Conservation (phyloP, 2,888 invertebrate species). For the Drosophila helvetica region DNA sequence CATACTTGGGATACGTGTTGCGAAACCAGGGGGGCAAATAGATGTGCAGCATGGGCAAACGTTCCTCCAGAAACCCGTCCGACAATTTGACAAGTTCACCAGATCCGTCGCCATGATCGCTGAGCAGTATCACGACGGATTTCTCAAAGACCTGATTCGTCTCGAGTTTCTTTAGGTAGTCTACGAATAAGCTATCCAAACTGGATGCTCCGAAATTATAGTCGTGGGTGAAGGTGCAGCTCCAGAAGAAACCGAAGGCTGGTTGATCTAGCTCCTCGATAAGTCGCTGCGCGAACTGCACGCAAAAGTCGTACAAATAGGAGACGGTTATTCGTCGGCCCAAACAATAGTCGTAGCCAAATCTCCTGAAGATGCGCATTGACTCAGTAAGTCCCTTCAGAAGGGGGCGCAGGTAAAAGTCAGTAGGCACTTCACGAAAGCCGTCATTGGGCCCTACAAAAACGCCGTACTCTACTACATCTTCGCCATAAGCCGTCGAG, state of each 20-base stretch:
- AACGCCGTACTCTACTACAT: conserved; percentile 84
- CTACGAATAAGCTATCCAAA: conserved; percentile 86
- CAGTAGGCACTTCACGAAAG: conserved; percentile 87
- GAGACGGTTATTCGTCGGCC: conserved; percentile 86
- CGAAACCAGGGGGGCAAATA: conserved; percentile 87
- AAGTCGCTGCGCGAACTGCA: conserved; percentile 87
- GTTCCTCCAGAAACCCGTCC: conserved; percentile 90
- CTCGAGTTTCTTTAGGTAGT: conserved; percentile 85
- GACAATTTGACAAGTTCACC: conserved; percentile 87
- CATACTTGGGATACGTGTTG: conserved; percentile 84
- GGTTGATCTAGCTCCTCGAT: conserved; percentile 83
- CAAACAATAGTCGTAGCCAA: conserved; percentile 84
- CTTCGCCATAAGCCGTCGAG: conserved; percentile 90
- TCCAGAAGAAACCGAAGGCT: conserved; percentile 90
- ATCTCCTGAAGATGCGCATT: conserved; percentile 6
- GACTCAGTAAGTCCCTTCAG: conserved; percentile 87
- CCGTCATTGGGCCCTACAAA: conserved; percentile 54
- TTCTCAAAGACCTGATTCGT: conserved; percentile 86
- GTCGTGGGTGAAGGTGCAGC: conserved; percentile 89
- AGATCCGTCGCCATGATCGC: conserved; percentile 90
- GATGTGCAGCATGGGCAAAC: conserved; percentile 89
- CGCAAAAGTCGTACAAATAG: conserved; percentile 87
- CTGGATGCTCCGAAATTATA: conserved; percentile 86
- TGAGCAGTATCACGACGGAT: conserved; percentile 88
- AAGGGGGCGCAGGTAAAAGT: conserved; percentile 90